A percentile compares a stretch with the other conserved stretches of the same genome.
phyloP scores from a whole-genome alignment of 1,140 invertebrate species.

The honey bee (Apis mellifera) region Amel_HAv3.1 CM009938.2:6949001-6949500 shows the following conservation, averaged over 20 bases:
- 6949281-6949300: neutral
- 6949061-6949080: neutral
- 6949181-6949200: conserved; percentile 15
- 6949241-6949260: neutral
- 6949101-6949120: neutral
- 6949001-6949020: neutral
- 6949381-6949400: neutral
- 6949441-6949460: neutral
- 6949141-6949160: neutral
- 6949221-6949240: neutral
- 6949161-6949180: neutral
- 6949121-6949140: neutral
- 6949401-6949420: neutral
- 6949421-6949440: neutral
- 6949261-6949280: neutral
- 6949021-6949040: neutral
- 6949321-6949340: neutral
- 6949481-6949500: neutral
- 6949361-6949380: neutral
- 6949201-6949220: neutral
- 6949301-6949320: neutral
- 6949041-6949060: neutral
- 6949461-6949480: neutral
- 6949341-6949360: neutral
- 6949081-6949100: conserved; percentile 11